phyloP scores from a whole-genome alignment of 2,797 vertebrate species.

The Phaenicophaeus curvirostris region DNA sequence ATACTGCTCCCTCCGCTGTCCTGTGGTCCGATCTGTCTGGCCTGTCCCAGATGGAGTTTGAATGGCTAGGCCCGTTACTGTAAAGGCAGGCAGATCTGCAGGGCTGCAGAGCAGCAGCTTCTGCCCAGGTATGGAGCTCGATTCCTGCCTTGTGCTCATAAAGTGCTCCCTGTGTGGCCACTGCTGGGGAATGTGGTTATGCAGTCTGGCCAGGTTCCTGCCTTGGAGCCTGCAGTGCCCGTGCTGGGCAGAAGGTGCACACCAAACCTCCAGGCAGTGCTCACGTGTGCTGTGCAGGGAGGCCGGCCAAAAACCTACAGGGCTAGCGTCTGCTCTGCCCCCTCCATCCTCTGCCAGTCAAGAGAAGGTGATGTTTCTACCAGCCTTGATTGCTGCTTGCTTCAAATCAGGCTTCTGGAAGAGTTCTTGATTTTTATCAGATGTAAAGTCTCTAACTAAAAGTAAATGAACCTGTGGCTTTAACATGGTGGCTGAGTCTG shows the following conservation, averaged over 20 bases:
- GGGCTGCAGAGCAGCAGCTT: background rate
- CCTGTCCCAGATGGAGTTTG: background rate
- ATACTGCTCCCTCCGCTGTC: background rate
- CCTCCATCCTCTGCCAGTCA: background rate
- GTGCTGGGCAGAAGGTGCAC: background rate
- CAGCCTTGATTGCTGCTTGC: background rate
- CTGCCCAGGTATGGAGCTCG: background rate
- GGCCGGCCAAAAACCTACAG: background rate
- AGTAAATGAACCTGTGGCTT: background rate
- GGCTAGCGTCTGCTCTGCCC: background rate
- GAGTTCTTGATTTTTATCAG: background rate
- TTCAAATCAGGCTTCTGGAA: background rate
- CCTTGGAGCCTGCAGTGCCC: accelerated
- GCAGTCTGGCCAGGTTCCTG: conserved; percentile 23
- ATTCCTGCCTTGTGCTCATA: background rate
- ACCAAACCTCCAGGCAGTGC: background rate
- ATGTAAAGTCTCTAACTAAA: background rate
- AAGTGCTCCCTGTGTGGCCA: background rate
- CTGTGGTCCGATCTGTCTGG: background rate
- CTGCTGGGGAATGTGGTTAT: conserved; percentile 19
- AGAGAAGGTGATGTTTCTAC: background rate
- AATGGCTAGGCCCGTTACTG: background rate
- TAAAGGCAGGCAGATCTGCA: background rate
- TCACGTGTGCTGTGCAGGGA: background rate
- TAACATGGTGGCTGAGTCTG: background rate